Base-by-base conservation (phyloP, 2,797 vertebrate species). In the Enoplosus armatus region DNA sequence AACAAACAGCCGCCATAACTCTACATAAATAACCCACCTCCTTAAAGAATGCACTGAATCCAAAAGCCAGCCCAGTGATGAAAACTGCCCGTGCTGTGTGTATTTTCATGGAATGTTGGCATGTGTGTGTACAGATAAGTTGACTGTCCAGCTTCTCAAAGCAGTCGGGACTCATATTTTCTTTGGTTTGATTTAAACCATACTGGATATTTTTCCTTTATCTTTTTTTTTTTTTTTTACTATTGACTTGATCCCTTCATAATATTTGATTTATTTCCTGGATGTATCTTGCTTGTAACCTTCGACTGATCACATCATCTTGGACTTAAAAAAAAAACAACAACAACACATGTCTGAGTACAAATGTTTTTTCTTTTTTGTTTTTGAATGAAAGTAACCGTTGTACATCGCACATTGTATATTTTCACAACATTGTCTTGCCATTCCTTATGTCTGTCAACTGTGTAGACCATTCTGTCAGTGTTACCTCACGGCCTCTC, bases 11-110 rank as follows among this genome's bases (percentile, higher is more conserved):
- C 79, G 29, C 85, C 88, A 87, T 85, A 85, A 85, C 60, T 84
- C 79, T 75, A 69, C 87, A 87, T 88, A 87, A 85, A 85, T 87
- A 87, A 55, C 82, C 77, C 82, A 72, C 73, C 86, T 90, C 77
- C 82, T 87, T 87, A 86, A 86, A 89, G 83, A 93, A 89, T 88
- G 84, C 90, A 92, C 91, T 92, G 90, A 93, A 90, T 90, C 91
- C 82, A 84, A 90, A 94, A 87, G 85, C 88, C 89, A 92, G 87
- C 85, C 90, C 86, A 90, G 87, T 94, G 87, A 91, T 75, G 88
- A 91, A 88, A 90, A 90, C 92, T 92, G 92, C 90, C 90, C 85
- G 14, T 74, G 77, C 76, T 90, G 82, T 91, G 86, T 90, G 89
- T 85, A 77, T 73, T 86, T 89, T 77, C 84, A 86, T 92, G 89